phyloP scores from a whole-genome alignment of 2,113 vertebrate genomes.

The Turnix velox region DNA sequence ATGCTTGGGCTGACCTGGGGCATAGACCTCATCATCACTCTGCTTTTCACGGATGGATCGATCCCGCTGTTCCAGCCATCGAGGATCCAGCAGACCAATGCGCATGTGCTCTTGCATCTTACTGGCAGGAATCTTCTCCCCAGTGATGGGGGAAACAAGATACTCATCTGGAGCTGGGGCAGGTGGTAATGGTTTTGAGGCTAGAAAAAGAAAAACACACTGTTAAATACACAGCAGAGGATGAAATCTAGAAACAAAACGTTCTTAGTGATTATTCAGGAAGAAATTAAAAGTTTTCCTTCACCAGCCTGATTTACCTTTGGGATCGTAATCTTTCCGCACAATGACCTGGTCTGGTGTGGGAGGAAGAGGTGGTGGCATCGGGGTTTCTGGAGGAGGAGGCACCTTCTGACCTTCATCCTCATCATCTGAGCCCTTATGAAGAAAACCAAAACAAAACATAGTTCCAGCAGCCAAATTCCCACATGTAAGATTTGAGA shows the following conservation, averaged over 20 bases:
- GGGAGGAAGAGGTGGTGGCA: conserved; percentile 95
- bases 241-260: neutral
- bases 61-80: conserved; percentile 96
- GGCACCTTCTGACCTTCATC: conserved; percentile 91
- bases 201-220: conserved; percentile 63
- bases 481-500: neutral
- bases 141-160: conserved; percentile 97
- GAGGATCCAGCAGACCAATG: conserved; percentile 94
- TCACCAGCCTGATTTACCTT: conserved; percentile 75
- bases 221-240: neutral
- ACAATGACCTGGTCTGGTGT: conserved; percentile 98
- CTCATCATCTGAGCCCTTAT: conserved; percentile 95
- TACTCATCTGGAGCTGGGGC: conserved; percentile 85
- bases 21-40: conserved; percentile 95
- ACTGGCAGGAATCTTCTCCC: conserved; percentile 96
- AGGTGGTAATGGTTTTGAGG: conserved; percentile 83
- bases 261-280: neutral
- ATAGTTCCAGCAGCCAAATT: neutral
- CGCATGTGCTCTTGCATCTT: conserved; percentile 99
- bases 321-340: conserved; percentile 96
- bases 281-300: neutral
- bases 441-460: neutral
- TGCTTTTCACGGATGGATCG: conserved; percentile 94
- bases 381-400: conserved; percentile 90
- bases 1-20: conserved; percentile 74